These are phyloP conservation scores for Callochromis pleurospilus DNA, from an alignment of 2,113 vertebrate species.

Conservation along the genomic window DNA sequence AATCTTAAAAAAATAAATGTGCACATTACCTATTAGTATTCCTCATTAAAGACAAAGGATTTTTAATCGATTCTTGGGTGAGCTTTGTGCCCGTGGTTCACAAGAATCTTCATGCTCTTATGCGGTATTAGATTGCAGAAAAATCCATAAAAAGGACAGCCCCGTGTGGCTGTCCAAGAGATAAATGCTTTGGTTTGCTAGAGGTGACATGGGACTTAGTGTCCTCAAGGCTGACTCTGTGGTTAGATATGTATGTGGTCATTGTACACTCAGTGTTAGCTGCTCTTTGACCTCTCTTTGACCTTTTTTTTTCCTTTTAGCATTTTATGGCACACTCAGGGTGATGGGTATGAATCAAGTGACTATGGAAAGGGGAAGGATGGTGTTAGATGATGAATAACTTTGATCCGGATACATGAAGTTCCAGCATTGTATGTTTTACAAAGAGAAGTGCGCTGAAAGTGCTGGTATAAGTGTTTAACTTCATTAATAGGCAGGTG, in stretches of 20 bases:
- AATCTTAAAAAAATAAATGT: conserved; percentile 10
- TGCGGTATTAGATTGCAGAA: conserved; percentile 2
- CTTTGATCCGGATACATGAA: background rate
- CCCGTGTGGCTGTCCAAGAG: conserved; percentile 3
- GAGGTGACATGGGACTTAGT: conserved; percentile 4
- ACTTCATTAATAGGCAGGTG: background rate
- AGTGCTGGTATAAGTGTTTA: background rate
- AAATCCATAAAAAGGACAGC: conserved; percentile 38
- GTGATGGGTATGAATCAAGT: background rate
- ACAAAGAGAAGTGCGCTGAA: background rate
- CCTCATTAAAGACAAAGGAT: conserved; percentile 12
- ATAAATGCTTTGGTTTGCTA: conserved; percentile 17
- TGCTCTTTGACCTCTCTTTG: background rate
- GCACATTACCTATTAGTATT: conserved; percentile 3
- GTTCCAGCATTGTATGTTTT: background rate
- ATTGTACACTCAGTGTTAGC: background rate
- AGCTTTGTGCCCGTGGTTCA: conserved; percentile 21
- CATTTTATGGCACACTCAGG: background rate
- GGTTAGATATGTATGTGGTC: background rate
- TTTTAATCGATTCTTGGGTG: conserved; percentile 41
- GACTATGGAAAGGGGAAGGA: background rate
- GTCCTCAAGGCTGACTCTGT: background rate
- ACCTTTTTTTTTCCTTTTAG: background rate
- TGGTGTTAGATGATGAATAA: background rate
- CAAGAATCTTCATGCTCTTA: conserved; percentile 16